Evolutionary conservation across 2,797 vertebrate species (phyloP), one percentile per base, ranked within the genome.

Genomic region (Todus mexicanus): DNA sequence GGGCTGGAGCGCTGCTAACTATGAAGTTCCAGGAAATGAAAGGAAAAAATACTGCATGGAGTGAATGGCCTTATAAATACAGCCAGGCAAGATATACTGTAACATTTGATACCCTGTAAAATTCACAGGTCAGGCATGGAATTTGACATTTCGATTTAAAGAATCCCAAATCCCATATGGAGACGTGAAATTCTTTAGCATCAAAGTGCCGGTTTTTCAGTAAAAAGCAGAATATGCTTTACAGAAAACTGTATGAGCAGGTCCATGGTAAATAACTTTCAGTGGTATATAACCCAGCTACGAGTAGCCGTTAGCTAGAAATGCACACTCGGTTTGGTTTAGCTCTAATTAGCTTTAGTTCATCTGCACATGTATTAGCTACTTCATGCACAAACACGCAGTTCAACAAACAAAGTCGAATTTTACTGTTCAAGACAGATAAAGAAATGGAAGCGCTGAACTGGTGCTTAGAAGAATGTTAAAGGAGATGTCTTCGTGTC

Each of bases 361-460:
- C 48, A 89, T 70, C 29, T 92, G 60, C 78, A 93, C 86, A 75
- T 75, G 60, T 61, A 93, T 94, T 65, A 89, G 64, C 50, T 90
- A 45, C 66, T 86, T 84, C 89, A 74, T 69, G 87, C 71, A 90
- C 80, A 87, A 93, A 94, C 92, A 84, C 33, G 92, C 87, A 92
- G 68, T 65, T 47, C 83, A 56, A 61, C 4, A 54, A 59, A 65
- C n/a, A 38, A 31, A 29, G 50, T n/a, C 71, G 57, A 76, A 85
- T 87, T 93, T 85, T 38, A 86, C 63, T 5, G 3, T 53, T 64
- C 63, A 40, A 63, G 31, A n/a, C 68, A 64, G 26, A 81, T 51
- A 38, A 14, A 69, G 53, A 66, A 70, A 60, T 56, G 64, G 63
- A 89, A 76, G 37, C 7, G 7, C 72, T 70, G 13, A 83, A 42